Evolutionary conservation across 2,113 vertebrate genomes (phyloP).

Genomic region (Origma solitaria): DNA sequence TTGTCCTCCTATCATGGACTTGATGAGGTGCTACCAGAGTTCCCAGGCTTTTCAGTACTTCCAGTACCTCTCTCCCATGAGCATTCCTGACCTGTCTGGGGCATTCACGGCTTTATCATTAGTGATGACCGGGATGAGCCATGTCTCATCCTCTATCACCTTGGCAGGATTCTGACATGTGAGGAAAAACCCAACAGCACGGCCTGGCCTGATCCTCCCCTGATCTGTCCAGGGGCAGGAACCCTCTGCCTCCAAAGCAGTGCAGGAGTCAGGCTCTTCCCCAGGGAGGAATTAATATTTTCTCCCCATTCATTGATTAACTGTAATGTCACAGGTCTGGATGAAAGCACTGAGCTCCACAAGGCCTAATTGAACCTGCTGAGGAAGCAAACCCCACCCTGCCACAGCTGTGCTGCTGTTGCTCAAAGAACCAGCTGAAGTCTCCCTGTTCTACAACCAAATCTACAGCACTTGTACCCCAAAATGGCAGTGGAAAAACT

Average conservation of each 20-base stretch:
- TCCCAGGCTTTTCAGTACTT: not conserved
- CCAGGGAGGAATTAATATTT: not conserved
- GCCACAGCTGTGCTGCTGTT: not conserved
- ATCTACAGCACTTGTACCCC: not conserved
- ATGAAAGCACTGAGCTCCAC: not conserved
- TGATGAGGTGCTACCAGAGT: not conserved
- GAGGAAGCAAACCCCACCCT: not conserved
- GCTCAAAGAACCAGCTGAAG: not conserved
- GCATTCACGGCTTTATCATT: not conserved
- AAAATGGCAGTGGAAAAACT: not conserved
- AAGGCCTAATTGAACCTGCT: not conserved
- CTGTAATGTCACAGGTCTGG: not conserved
- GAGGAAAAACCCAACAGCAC: not conserved
- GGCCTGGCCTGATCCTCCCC: accelerated
- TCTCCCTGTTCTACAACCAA: not conserved
- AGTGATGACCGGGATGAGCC: not conserved
- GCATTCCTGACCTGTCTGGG: not conserved
- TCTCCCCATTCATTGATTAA: not conserved
- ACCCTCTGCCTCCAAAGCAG: not conserved
- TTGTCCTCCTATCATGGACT: accelerated
- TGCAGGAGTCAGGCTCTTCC: not conserved
- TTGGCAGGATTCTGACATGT: not conserved
- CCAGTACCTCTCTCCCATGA: not conserved
- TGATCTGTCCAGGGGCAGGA: not conserved
- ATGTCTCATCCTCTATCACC: not conserved